These are phyloP conservation scores for Temnothorax nylanderi DNA, from an alignment of 1,140 invertebrate species.

Conservation along the genomic window DNA sequence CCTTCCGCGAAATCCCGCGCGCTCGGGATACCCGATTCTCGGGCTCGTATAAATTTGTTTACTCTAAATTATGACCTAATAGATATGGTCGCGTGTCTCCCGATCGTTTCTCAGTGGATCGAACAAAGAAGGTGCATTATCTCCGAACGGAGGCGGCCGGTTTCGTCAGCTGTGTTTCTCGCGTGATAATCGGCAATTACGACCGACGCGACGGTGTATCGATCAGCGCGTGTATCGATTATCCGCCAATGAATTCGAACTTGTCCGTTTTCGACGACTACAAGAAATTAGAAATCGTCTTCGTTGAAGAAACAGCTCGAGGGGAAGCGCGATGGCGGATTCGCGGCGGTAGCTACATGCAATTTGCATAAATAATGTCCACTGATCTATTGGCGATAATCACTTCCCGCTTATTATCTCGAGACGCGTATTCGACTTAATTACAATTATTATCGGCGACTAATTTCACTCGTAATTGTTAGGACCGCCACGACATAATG, in stretches of 20 bases:
- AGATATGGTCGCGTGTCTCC: constrained; percentile 53
- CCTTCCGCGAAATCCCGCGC: constrained; percentile 42
- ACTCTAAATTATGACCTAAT: constrained; percentile 47
- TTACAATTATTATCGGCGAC: constrained; percentile 49
- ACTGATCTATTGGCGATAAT: constrained; percentile 28
- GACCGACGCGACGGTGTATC: background rate
- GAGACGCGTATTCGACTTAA: constrained; percentile 22
- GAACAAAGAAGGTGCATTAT: constrained; percentile 31
- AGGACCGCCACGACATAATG: background rate
- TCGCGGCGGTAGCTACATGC: background rate
- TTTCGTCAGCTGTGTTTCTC: constrained; percentile 58
- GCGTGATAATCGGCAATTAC: constrained; percentile 65
- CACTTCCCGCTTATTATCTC: constrained; percentile 42
- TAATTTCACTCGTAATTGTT: constrained; percentile 28
- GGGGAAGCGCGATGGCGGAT: background rate
- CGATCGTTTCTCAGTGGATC: constrained; percentile 33
- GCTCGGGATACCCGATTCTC: constrained; percentile 15
- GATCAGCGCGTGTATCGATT: constrained; percentile 49
- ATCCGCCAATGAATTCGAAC: background rate
- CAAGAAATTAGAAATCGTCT: constrained; percentile 57
- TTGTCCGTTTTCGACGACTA: background rate
- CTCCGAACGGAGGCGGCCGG: constrained; percentile 26
- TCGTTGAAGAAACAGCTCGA: background rate
- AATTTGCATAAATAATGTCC: constrained; percentile 58
- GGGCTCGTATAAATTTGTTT: constrained; percentile 57